Conservation (phyloP, 2,113 vertebrate species). For the Zosterops pallidus region DNA sequence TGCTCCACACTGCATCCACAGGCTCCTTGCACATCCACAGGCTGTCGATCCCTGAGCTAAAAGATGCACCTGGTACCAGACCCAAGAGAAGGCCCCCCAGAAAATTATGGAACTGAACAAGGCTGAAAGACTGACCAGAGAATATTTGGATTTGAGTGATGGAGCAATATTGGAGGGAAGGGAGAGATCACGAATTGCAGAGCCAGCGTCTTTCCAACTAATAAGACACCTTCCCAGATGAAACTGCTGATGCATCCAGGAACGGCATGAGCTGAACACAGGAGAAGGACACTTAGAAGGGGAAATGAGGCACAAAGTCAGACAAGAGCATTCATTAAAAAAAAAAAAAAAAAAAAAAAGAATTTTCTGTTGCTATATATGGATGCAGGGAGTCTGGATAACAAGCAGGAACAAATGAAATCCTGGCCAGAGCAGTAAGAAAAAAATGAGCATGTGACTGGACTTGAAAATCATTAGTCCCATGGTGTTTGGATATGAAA, state of each 20-base stretch:
- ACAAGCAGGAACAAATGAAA: not conserved
- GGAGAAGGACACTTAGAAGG: constrained; percentile 38
- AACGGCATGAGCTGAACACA: not conserved
- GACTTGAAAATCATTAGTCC: not conserved
- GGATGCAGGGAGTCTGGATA: not conserved
- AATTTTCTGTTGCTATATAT: not conserved
- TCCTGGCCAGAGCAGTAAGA: not conserved
- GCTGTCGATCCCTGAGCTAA: rapidly evolving
- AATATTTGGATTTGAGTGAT: not conserved
- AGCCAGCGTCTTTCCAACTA: constrained; percentile 40
- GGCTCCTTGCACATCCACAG: not conserved
- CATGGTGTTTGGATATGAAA: rapidly evolving
- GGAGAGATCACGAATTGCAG: not conserved
- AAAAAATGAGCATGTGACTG: not conserved
- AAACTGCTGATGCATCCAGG: constrained; percentile 61
- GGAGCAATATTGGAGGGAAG: not conserved
- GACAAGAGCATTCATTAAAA: not conserved
- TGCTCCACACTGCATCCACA: rapidly evolving
- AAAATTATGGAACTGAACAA: not conserved
- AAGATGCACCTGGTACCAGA: rapidly evolving
- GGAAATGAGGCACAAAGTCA: constrained; percentile 44
- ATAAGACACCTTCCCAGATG: constrained; percentile 37
- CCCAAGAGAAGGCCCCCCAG: not conserved
- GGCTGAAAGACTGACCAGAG: not conserved
- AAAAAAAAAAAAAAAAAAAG: not conserved